Base-by-base conservation (phyloP, 2,888 invertebrate genomes). In the Drosophila percnosoma region DNA sequence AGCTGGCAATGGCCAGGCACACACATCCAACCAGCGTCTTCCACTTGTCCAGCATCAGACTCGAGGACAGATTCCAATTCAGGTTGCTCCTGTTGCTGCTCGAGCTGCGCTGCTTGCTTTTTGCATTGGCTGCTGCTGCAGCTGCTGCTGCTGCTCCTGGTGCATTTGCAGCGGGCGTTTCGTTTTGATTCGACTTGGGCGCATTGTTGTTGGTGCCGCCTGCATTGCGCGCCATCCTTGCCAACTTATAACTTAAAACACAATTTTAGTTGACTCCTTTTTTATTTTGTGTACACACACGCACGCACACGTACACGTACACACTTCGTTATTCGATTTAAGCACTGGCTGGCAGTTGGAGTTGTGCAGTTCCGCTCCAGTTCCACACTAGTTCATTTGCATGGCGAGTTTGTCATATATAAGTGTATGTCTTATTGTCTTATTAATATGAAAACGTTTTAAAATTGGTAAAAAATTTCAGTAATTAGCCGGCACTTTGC, bases 1-100 rank as follows among this genome's bases (percentile, higher is more conserved):
- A 96, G 1, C 95, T 94, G 3, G 97, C 97, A 58, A 97, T 94
- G 1, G 94, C 92, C 66, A 97, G 94, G 80, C 95, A 96, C 15
- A 94, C 90, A 52, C 94, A 94, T 10, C 96, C 95, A 18, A 95
- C 92, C 29, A 94, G 87, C 24, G 95, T 95, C 92, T 95, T 95
- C 95, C 95, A 96, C 84, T 92, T 92, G 68, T 92, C 91, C 69
- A 92, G 75, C 24, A 91, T 90, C n/a, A 92, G 82, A 29, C 83
- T 87, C 1, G 91, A 81, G 13, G 83, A 81, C 5, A 84, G 15
- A 36, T 81, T 77, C 7, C 82, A 80, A 15, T 49, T 75, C 27
- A 73, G 73, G 13, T 45, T 45, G 45, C 58, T 69, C 8, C 72
- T 8, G 52, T 36, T 64, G 61, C 55, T 21, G 38, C 49, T 75